Conservation (phyloP, 2,113 vertebrate genomes). For the Pelvicachromis taeniatus region DNA sequence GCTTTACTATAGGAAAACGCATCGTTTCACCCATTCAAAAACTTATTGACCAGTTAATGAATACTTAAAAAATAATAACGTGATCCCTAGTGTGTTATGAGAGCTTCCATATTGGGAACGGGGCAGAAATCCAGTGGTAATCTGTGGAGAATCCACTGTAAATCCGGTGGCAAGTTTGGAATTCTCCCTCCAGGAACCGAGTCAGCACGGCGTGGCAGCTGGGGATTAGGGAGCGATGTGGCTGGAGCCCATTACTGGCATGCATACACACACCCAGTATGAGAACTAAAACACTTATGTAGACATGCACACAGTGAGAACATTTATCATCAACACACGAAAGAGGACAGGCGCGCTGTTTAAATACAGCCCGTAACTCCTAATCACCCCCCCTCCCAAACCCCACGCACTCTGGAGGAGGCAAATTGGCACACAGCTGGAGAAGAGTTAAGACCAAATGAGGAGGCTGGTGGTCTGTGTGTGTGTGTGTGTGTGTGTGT, state of each 20-base stretch:
- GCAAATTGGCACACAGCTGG: slow-evolving; percentile 65
- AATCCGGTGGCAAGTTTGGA: slow-evolving; percentile 67
- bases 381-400: slow-evolving; percentile 44
- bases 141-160: slow-evolving; percentile 60
- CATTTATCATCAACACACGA: not conserved
- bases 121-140: slow-evolving; percentile 51
- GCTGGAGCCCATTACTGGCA: slow-evolving; percentile 53
- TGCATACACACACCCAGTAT: not conserved
- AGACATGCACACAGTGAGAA: not conserved
- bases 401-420: slow-evolving; percentile 43
- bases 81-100: not conserved
- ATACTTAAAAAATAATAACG: slow-evolving; percentile 7
- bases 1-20: not conserved
- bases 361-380: slow-evolving; percentile 19
- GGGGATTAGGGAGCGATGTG: slow-evolving; percentile 64
- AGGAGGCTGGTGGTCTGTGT: slow-evolving; percentile 30
- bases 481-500: not conserved
- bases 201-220: slow-evolving; percentile 62
- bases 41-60: not conserved
- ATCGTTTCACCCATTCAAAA: not conserved
- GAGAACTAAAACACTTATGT: not conserved
- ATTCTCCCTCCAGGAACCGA: slow-evolving; percentile 64
- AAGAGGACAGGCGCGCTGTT: not conserved
- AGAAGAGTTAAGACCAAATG: slow-evolving; percentile 51
- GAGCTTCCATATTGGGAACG: slow-evolving; percentile 23